These are phyloP conservation scores for Lasioglossum pauxillum DNA, from an alignment of 2,888 invertebrate genomes.

Conservation along the genomic window DNA sequence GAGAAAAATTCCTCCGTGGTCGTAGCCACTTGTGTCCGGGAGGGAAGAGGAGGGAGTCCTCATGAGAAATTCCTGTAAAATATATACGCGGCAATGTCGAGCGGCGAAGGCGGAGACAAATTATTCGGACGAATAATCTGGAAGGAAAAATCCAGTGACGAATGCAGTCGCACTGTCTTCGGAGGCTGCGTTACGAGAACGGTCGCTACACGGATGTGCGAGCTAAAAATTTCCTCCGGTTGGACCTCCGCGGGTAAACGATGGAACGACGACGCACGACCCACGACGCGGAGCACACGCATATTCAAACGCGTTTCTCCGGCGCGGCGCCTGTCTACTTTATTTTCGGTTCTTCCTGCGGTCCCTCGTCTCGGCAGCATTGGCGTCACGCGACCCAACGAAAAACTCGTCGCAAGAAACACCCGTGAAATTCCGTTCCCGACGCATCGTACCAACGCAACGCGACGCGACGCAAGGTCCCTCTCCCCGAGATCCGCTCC, in stretches of 20 bases:
- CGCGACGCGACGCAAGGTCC: background rate
- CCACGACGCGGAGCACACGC: conserved; percentile 33
- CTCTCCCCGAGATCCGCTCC: background rate
- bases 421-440: conserved; percentile 59
- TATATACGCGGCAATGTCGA: conserved; percentile 41
- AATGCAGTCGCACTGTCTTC: conserved; percentile 44
- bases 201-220: conserved; percentile 49
- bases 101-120: background rate
- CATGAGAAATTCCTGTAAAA: conserved; percentile 36
- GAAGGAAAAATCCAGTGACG: conserved; percentile 41
- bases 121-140: conserved; percentile 50
- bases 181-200: conserved; percentile 32
- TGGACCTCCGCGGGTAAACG: conserved; percentile 53
- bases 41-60: background rate
- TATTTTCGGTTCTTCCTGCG: conserved; percentile 80
- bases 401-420: conserved; percentile 65
- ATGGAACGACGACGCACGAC: conserved; percentile 25
- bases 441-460: conserved; percentile 3
- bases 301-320: conserved; percentile 65
- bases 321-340: conserved; percentile 75
- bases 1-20: conserved; percentile 12
- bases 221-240: conserved; percentile 71
- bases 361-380: conserved; percentile 64
- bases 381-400: conserved; percentile 67
- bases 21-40: background rate